A percentile compares a stretch with the other conserved stretches of the same genome.
Evolutionary conservation across 2,113 vertebrate genomes (phyloP).

Genomic region (Oxyruncus cristatus): DNA sequence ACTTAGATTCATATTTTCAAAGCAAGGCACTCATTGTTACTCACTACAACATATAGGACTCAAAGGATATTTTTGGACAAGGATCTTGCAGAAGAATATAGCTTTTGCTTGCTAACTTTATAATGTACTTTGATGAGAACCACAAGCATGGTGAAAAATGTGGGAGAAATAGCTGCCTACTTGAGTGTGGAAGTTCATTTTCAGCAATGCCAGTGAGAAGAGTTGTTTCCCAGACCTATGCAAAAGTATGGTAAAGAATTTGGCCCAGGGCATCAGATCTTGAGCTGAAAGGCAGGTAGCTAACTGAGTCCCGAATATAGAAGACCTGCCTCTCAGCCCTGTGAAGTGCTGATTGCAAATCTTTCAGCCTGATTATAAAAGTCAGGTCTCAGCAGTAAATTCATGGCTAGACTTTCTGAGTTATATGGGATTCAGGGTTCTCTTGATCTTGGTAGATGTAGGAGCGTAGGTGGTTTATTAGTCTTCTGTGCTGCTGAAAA

Average conservation of each 20-base stretch:
- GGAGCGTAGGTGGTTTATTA: neutral
- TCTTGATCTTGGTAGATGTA: neutral
- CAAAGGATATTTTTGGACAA: neutral
- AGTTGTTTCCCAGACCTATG: neutral
- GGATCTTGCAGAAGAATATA: neutral
- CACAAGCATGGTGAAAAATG: neutral
- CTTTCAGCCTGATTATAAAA: neutral
- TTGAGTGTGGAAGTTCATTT: neutral
- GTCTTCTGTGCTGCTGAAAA: neutral
- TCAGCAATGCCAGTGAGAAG: neutral
- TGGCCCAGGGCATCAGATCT: neutral
- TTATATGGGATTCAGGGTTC: neutral
- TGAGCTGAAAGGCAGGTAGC: neutral
- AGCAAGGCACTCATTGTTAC: neutral
- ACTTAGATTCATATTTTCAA: neutral
- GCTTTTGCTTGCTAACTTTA: neutral
- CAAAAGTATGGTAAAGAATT: neutral
- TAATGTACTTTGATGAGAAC: neutral
- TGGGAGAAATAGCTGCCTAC: neutral
- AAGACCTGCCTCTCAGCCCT: neutral
- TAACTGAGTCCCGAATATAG: neutral
- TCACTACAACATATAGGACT: neutral
- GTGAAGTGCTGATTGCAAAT: neutral
- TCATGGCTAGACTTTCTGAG: neutral
- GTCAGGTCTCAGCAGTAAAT: neutral